These are phyloP conservation scores for Byasa hedistus DNA, from an alignment of 2,888 invertebrate species.

Conservation along the genomic window DNA sequence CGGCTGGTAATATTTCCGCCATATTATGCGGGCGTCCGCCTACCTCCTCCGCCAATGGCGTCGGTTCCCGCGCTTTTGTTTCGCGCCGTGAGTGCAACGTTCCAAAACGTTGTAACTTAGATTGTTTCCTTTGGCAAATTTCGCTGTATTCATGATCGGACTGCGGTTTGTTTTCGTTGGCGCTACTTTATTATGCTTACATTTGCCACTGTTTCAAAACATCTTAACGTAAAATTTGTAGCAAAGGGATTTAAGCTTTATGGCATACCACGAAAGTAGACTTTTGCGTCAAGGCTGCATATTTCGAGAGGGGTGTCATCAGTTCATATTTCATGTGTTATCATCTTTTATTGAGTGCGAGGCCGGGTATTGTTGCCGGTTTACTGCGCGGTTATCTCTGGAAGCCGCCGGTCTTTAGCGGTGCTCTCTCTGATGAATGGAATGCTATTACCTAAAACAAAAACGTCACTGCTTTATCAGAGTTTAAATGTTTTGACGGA, in stretches of 20 bases:
- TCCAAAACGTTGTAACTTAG: slow-evolving; percentile 76
- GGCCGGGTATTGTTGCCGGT: slow-evolving; percentile 76
- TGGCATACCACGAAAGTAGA: slow-evolving; percentile 35
- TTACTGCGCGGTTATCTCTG: slow-evolving; percentile 74
- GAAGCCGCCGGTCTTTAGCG: slow-evolving; percentile 73
- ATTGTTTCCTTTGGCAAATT: slow-evolving; percentile 71
- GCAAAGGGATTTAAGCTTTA: slow-evolving; percentile 39
- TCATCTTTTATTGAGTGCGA: slow-evolving; percentile 81
- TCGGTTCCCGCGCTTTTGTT: slow-evolving; percentile 78
- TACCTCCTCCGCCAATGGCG: slow-evolving; percentile 77
- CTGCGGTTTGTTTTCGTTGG: slow-evolving; percentile 75
- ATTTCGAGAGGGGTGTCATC: slow-evolving; percentile 63
- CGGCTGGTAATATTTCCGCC: slow-evolving; percentile 76
- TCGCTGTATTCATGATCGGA: slow-evolving; percentile 68
- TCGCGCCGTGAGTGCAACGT: slow-evolving; percentile 64
- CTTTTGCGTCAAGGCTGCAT: slow-evolving; percentile 33
- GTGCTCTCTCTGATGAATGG: slow-evolving; percentile 70
- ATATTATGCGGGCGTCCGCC: slow-evolving; percentile 76
- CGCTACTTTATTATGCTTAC: slow-evolving; percentile 66
- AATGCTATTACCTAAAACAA: slow-evolving; percentile 52
- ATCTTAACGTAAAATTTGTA: slow-evolving; percentile 44
- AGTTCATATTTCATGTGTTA: slow-evolving; percentile 80
- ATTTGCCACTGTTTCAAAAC: slow-evolving; percentile 43
- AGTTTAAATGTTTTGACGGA: background rate
- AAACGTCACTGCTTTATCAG: slow-evolving; percentile 29